Conservation (phyloP, 1,140 invertebrate genomes). For the Periplaneta americana region DNA sequence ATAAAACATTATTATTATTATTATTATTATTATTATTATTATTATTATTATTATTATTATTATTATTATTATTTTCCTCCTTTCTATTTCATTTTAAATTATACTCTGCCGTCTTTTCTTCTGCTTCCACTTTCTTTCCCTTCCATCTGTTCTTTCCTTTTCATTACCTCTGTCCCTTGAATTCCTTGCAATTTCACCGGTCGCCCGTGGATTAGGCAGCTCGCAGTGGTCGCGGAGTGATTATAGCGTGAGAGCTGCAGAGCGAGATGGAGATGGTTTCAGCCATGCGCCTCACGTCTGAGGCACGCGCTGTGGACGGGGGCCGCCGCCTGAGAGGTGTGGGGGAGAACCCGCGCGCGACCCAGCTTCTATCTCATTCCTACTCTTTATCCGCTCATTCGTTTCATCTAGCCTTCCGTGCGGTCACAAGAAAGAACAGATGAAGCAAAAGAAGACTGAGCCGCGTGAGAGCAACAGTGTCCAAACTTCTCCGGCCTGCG, state of each 20-base stretch:
- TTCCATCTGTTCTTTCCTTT: not conserved
- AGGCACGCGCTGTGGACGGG: conserved; percentile 10
- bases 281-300: conserved; percentile 12
- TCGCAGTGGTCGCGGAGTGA: not conserved
- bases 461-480: not conserved
- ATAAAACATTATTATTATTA: no score
- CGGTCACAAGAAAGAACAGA: not conserved
- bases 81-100: not conserved
- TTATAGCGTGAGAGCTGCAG: not conserved
- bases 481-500: not conserved
- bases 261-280: not conserved
- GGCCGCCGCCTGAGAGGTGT: not conserved
- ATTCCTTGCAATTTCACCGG: not conserved
- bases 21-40: no score
- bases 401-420: not conserved
- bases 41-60: no score
- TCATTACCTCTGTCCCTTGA: not conserved
- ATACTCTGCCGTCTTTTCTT: no score
- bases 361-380: not conserved
- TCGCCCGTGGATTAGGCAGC: not conserved
- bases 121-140: no score
- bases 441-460: not conserved
- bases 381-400: not conserved
- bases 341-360: not conserved
- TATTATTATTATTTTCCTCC: no score